A percentile compares a stretch with the other conserved stretches of the same genome.
These are phyloP conservation scores for Prunella himalayana DNA, from an alignment of 2,113 vertebrate species.

Conservation along the genomic window DNA sequence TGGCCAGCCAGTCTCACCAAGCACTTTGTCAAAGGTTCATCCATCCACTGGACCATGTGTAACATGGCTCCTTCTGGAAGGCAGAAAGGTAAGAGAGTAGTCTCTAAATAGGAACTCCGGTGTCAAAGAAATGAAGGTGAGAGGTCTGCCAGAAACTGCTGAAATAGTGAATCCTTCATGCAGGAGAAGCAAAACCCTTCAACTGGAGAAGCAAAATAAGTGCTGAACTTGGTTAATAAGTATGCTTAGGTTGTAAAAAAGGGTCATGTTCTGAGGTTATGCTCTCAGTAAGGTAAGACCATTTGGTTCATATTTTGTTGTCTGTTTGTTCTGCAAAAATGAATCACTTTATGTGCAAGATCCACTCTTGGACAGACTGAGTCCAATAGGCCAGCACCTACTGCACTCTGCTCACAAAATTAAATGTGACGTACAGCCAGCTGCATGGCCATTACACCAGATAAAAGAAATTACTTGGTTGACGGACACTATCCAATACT, in stretches of 20 bases:
- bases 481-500: not conserved
- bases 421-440: not conserved
- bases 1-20: slow-evolving; percentile 60
- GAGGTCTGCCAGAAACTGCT: not conserved
- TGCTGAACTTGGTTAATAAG: not conserved
- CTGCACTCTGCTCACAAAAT: not conserved
- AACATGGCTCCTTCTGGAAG: slow-evolving; percentile 4
- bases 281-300: not conserved
- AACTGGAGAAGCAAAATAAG: not conserved
- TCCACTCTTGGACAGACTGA: not conserved
- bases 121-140: not conserved
- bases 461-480: not conserved
- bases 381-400: not conserved
- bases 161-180: not conserved
- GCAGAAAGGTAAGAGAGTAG: not conserved
- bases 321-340: not conserved
- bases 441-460: not conserved
- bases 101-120: not conserved
- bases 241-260: not conserved
- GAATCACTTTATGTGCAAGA: not conserved
- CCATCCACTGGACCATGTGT: slow-evolving; percentile 34
- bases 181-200: no score
- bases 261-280: not conserved
- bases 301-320: not conserved
- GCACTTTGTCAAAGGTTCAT: slow-evolving; percentile 30